Evolutionary conservation across 2,113 vertebrate species (phyloP).

Genomic region (Channa argus): DNA sequence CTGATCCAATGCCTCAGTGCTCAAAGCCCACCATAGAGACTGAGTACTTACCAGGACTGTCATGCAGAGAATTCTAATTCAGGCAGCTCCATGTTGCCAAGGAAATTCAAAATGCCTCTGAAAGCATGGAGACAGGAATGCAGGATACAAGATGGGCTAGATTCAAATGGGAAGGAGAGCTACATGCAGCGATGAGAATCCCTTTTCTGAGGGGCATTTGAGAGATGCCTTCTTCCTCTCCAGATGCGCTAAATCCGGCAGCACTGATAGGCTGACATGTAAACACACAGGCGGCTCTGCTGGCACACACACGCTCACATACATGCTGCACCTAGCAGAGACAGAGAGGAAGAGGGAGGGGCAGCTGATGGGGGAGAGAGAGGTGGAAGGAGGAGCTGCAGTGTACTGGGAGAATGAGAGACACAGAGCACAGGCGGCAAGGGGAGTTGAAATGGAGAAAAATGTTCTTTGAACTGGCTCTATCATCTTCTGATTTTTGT

Average conservation of each 20-base stretch:
- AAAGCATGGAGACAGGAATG: slow-evolving; percentile 76
- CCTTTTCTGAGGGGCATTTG: slow-evolving; percentile 69
- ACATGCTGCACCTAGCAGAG: slow-evolving; percentile 84
- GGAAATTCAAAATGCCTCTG: slow-evolving; percentile 82
- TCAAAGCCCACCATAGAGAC: slow-evolving; percentile 76
- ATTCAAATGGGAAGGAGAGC: slow-evolving; percentile 59
- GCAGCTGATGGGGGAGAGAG: slow-evolving; percentile 55
- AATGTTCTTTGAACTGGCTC: slow-evolving; percentile 55
- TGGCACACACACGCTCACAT: slow-evolving; percentile 79
- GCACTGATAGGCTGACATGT: slow-evolving; percentile 82
- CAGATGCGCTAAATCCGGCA: slow-evolving; percentile 79
- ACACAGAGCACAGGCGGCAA: slow-evolving; percentile 54
- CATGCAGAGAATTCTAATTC: slow-evolving; percentile 87
- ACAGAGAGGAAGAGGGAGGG: slow-evolving; percentile 72
- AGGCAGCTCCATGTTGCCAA: slow-evolving; percentile 84
- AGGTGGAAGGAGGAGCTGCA: slow-evolving; percentile 80
- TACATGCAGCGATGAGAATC: slow-evolving; percentile 51
- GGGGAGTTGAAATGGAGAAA: slow-evolving; percentile 60
- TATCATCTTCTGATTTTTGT: slow-evolving; percentile 45
- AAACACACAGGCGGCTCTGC: slow-evolving; percentile 81
- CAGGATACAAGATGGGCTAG: slow-evolving; percentile 60
- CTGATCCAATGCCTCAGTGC: slow-evolving; percentile 70
- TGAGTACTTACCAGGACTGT: slow-evolving; percentile 85
- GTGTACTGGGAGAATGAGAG: slow-evolving; percentile 67
- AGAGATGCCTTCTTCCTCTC: slow-evolving; percentile 73